These are phyloP conservation scores for Macrosiphum euphorbiae DNA, from an alignment of 2,888 invertebrate genomes.

Conservation along the genomic window DNA sequence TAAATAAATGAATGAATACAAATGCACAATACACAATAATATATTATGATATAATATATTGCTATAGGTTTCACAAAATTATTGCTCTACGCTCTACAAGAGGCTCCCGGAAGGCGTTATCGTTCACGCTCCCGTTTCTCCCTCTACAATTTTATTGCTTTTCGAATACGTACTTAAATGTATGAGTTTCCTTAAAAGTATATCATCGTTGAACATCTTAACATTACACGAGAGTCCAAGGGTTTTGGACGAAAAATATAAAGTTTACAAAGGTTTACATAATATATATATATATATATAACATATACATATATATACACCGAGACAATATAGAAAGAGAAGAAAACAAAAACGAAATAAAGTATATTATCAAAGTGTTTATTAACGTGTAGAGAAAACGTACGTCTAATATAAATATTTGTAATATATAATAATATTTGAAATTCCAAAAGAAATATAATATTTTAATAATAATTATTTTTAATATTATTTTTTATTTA, in stretches of 20 bases:
- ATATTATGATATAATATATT: constrained; percentile 42
- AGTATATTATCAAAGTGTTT: constrained; percentile 7
- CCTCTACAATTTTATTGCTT: constrained; percentile 65
- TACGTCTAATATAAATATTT: constrained; percentile 22
- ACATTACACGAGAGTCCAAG: constrained; percentile 12
- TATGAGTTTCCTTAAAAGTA: constrained; percentile 56
- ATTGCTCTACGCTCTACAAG: constrained; percentile 62
- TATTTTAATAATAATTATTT: neutral
- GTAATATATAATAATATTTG: neutral
- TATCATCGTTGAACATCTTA: constrained; percentile 21
- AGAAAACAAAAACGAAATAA: neutral
- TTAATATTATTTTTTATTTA: neutral
- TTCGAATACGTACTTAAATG: constrained; percentile 63
- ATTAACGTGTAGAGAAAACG: constrained; percentile 22
- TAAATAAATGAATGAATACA: neutral
- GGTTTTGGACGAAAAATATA: constrained; percentile 15
- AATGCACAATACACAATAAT: constrained; percentile 17
- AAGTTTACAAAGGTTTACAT: neutral
- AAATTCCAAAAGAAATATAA: constrained; percentile 13
- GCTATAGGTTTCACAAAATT: constrained; percentile 62
- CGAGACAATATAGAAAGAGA: constrained; percentile 16
- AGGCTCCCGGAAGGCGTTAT: constrained; percentile 48
- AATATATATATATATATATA: neutral
- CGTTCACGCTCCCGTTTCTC: constrained; percentile 48
- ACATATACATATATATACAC: neutral